Base-by-base conservation (phyloP, 1,140 invertebrate genomes). In the Lasioglossum albipes region DNA sequence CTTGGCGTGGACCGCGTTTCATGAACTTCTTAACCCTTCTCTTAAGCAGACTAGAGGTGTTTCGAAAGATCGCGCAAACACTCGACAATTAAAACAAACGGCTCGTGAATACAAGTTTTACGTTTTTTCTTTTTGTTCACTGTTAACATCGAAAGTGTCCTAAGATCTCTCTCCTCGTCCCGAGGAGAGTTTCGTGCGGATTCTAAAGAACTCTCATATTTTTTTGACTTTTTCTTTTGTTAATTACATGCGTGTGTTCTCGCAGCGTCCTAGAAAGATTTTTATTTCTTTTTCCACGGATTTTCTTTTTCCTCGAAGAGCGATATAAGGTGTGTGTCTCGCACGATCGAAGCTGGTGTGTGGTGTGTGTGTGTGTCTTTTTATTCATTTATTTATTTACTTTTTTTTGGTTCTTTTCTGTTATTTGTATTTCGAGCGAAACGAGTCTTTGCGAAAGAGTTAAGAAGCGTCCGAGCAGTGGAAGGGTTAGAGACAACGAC, bases 401-500 rank as follows among this genome's bases (percentile, higher is more conserved):
- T 4, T 52, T 13, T n/a, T 65, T 36, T 54, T 10, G 10, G 4
- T 36, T 13, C n/a, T 41, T 52, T 49, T 31, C 16, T 27, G 16
- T 41, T 31, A 3, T 10, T 67, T 13, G 6, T 36, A n/a, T 41
- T 7, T 9, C n/a, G 42, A 10, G 16, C 49, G 12, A 41, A 66
- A 27, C 27, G 27, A 36, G 36, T 36, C 36, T 36, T 36, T 36
- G 16, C 49, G 12, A 41, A 73, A 73, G 70, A 42, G 75, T 65
- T 45, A 77, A 70, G 61, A 61, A 81, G 45, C 57, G 41, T 52
- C 27, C 16, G 20, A 45, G n/a, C 42, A 76, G 65, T 7, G 66
- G 52, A 75, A 68, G 59, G 64, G 20, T 75, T 75, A 45, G 20
- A 27, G 72, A 85, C 82, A 85, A 86, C 75, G 72, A 82, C 66